phyloP scores from a whole-genome alignment of 2,888 invertebrate genomes.

The Pachycephus smyrnensis region DNA sequence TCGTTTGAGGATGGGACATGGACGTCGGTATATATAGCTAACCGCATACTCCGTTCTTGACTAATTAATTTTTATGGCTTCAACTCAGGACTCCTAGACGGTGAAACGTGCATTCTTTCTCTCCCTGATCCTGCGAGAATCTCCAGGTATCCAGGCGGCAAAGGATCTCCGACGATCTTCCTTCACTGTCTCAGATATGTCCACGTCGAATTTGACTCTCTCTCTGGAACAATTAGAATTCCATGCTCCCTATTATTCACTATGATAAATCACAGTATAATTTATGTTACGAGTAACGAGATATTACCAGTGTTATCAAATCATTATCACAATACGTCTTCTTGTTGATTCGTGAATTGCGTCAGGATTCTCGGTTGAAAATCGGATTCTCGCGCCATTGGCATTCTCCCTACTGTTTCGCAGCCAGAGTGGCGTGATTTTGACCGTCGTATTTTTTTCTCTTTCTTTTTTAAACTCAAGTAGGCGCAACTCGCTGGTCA shows the following conservation, averaged over 20 bases:
- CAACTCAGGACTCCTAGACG: slow-evolving; percentile 15
- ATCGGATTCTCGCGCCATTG: neutral
- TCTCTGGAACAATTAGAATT: neutral
- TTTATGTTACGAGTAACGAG: neutral
- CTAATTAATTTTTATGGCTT: slow-evolving; percentile 58
- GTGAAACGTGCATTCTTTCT: slow-evolving; percentile 33
- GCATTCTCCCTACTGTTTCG: neutral
- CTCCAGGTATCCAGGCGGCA: slow-evolving; percentile 11
- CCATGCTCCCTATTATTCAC: neutral
- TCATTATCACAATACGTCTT: neutral
- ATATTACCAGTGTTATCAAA: neutral
- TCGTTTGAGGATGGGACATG: neutral
- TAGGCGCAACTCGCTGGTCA: neutral
- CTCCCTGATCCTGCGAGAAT: slow-evolving; percentile 32
- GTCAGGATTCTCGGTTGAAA: neutral
- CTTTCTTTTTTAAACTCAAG: neutral
- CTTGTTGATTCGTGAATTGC: neutral
- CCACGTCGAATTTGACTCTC: neutral
- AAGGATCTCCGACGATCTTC: neutral
- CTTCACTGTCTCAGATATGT: neutral
- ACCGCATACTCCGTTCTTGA: slow-evolving; percentile 14
- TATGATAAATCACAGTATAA: neutral
- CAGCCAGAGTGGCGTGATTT: neutral
- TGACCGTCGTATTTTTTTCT: neutral
- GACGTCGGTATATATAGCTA: neutral